These are phyloP conservation scores for Cyphomyrmex costatus DNA, from an alignment of 1,140 invertebrate species.

Conservation along the genomic window DNA sequence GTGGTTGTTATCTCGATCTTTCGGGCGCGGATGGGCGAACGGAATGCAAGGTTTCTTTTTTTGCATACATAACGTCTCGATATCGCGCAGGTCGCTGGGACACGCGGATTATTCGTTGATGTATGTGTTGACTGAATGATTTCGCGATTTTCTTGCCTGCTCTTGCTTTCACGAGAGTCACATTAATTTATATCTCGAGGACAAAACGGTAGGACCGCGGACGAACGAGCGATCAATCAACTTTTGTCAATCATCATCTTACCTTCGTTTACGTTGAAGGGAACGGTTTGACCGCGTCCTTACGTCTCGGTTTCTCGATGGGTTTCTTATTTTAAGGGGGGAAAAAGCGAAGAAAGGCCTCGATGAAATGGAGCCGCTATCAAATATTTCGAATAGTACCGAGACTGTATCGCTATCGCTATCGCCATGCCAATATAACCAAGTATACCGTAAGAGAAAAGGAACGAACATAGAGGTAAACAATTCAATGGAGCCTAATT, in stretches of 20 bases:
- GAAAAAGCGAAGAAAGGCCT: constrained; percentile 10
- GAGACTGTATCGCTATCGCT: constrained; percentile 29
- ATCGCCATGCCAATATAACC: constrained; percentile 29
- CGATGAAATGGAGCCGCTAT: constrained; percentile 2
- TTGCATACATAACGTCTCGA: background rate
- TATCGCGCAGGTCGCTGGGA: background rate
- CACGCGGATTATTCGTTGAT: constrained; percentile 20
- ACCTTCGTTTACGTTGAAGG: background rate
- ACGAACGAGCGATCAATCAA: background rate
- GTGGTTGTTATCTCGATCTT: constrained; percentile 19
- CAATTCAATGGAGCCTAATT: constrained; percentile 36
- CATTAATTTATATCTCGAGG: constrained; percentile 35
- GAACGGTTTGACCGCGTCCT: background rate
- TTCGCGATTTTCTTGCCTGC: constrained; percentile 60
- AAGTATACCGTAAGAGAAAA: background rate
- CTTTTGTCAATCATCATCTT: background rate
- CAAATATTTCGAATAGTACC: background rate
- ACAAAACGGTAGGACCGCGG: background rate
- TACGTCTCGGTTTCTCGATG: background rate
- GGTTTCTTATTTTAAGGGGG: background rate
- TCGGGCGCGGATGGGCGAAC: background rate
- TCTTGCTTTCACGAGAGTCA: constrained; percentile 63
- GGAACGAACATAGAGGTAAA: background rate
- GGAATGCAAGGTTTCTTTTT: background rate
- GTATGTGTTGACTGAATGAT: constrained; percentile 60